These are phyloP conservation scores for Hippolais icterina DNA, from an alignment of 2,113 vertebrate genomes.

Conservation along the genomic window DNA sequence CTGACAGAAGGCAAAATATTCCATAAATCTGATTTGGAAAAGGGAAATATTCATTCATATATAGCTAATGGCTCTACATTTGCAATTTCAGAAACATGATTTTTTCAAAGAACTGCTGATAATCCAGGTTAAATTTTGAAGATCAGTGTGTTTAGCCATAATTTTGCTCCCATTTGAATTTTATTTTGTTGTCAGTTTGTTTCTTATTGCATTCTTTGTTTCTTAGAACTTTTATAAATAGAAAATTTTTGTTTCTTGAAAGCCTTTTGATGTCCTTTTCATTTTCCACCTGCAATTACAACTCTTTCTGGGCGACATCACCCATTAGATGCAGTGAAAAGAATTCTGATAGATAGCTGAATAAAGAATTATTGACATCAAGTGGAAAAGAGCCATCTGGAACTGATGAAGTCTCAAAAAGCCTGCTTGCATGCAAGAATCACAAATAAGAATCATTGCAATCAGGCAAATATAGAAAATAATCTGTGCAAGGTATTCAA, in stretches of 20 bases:
- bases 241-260: slow-evolving; percentile 38
- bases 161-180: slow-evolving; percentile 12
- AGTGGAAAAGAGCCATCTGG: slow-evolving; percentile 40
- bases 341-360: slow-evolving; percentile 6
- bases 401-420: slow-evolving; percentile 10
- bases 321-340: background rate
- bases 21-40: slow-evolving; percentile 43
- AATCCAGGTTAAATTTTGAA: slow-evolving; percentile 13
- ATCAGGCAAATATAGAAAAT: background rate
- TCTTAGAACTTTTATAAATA: slow-evolving; percentile 34
- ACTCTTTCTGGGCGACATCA: slow-evolving; percentile 16
- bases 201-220: background rate
- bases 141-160: slow-evolving; percentile 16
- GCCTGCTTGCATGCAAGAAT: background rate
- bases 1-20: slow-evolving; percentile 31
- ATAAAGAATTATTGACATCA: slow-evolving; percentile 20
- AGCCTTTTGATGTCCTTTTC: slow-evolving; percentile 32
- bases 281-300: slow-evolving; percentile 35
- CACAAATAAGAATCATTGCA: background rate
- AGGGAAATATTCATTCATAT: background rate
- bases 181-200: background rate
- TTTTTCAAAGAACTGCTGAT: slow-evolving; percentile 34
- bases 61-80: background rate
- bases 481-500: background rate
- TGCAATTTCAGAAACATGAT: background rate